A percentile compares a stretch with the other conserved stretches of the same genome.
Conservation (phyloP, 2,888 invertebrate genomes). For the Apotomis betuletana region DNA sequence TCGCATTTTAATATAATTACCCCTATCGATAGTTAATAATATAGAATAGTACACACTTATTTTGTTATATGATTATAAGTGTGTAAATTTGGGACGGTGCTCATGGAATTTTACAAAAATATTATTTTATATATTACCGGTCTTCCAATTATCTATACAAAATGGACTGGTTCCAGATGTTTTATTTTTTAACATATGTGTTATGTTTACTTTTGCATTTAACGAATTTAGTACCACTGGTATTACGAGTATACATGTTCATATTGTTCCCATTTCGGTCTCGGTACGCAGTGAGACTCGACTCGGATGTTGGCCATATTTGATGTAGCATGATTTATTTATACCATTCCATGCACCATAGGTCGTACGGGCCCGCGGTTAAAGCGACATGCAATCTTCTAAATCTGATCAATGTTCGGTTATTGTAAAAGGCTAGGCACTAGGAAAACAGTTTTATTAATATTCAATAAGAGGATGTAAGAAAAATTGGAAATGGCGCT, state of each 20-base stretch:
- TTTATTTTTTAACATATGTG: constrained; percentile 2
- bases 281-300: too few species aligned
- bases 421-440: too few species aligned
- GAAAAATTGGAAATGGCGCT: too few species aligned
- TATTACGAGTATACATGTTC: constrained; percentile 10
- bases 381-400: too few species aligned
- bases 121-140: not conserved
- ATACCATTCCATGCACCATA: too few species aligned
- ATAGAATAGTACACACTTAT: not conserved
- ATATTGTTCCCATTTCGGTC: not conserved
- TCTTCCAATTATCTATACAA: constrained; percentile 5
- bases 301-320: too few species aligned
- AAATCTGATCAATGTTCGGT: too few species aligned
- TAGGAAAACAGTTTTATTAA: too few species aligned
- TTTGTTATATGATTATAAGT: not conserved
- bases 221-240: constrained; percentile 3
- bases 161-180: constrained; percentile 5
- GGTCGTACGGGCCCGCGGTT: too few species aligned
- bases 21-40: constrained; percentile 8
- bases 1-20: constrained; percentile 6
- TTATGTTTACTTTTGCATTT: constrained; percentile 9
- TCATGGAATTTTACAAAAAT: constrained; percentile 3
- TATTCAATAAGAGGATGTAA: too few species aligned
- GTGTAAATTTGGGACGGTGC: constrained; percentile 8
- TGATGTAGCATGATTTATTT: too few species aligned